These are phyloP conservation scores for Chelon labrosus DNA, from an alignment of 2,797 vertebrate genomes.

Conservation along the genomic window DNA sequence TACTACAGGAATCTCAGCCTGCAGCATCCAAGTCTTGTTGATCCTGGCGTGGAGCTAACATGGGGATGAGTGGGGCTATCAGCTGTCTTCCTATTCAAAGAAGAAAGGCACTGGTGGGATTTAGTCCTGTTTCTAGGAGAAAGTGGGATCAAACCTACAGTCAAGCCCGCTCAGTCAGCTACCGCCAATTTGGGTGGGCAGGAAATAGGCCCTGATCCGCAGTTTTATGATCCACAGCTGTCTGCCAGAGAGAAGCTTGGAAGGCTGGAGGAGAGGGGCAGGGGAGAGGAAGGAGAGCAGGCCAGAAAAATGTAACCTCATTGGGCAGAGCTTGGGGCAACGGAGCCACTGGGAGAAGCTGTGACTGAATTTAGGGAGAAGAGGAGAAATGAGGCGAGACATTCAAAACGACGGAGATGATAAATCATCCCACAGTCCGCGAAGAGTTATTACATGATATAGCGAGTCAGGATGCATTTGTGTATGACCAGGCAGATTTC, in stretches of 20 bases:
- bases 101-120: constrained; percentile 62
- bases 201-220: constrained; percentile 77
- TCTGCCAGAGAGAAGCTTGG: constrained; percentile 44
- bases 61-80: constrained; percentile 60
- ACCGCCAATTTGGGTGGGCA: constrained; percentile 75
- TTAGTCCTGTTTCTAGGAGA: constrained; percentile 62
- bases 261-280: constrained; percentile 39
- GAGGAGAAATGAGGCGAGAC: constrained; percentile 73
- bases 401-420: constrained; percentile 65
- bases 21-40: constrained; percentile 63
- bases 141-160: constrained; percentile 66
- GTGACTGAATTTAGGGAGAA: constrained; percentile 63
- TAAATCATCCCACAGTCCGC: constrained; percentile 66
- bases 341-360: constrained; percentile 43
- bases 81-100: constrained; percentile 57
- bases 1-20: constrained; percentile 69
- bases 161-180: constrained; percentile 36
- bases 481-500: constrained; percentile 67
- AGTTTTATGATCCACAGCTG: constrained; percentile 77
- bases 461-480: constrained; percentile 61
- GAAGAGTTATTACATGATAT: constrained; percentile 63
- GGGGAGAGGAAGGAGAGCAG: constrained; percentile 13
- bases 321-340: constrained; percentile 49
- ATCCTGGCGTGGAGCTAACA: constrained; percentile 65
- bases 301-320: constrained; percentile 40